Evolutionary conservation across 2,113 vertebrate genomes (phyloP).

Genomic region (Columba livia): DNA sequence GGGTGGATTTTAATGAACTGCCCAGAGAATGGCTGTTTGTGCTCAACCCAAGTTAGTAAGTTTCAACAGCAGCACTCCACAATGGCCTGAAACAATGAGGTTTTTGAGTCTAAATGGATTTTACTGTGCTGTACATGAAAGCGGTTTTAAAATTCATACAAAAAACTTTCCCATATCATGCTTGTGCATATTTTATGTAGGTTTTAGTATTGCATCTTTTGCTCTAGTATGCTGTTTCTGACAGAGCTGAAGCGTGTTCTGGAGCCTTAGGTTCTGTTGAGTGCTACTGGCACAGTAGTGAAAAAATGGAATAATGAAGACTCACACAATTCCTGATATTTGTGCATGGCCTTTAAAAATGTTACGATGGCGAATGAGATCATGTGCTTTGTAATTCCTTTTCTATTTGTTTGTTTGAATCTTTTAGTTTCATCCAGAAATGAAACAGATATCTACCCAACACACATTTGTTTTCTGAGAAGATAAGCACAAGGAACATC

Average conservation of each 20-base stretch:
- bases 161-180: constrained; percentile 11
- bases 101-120: constrained; percentile 5
- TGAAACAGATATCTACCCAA: not conserved
- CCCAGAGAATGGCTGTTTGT: constrained; percentile 29
- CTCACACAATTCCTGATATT: not conserved
- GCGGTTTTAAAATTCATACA: constrained; percentile 5
- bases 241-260: not conserved
- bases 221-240: not conserved
- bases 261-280: not conserved
- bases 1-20: constrained; percentile 48
- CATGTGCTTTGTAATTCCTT: not conserved
- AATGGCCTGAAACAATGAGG: constrained; percentile 21
- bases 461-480: not conserved
- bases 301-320: not conserved
- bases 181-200: not conserved
- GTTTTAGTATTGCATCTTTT: not conserved
- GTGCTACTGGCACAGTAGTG: not conserved
- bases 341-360: not conserved
- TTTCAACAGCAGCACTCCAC: constrained; percentile 36
- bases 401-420: not conserved
- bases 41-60: constrained; percentile 29
- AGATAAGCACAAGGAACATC: not conserved
- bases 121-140: not conserved
- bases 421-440: not conserved
- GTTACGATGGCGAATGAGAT: not conserved